Conservation (phyloP, 2,113 vertebrate species). For the Lagenorhynchus albirostris region DNA sequence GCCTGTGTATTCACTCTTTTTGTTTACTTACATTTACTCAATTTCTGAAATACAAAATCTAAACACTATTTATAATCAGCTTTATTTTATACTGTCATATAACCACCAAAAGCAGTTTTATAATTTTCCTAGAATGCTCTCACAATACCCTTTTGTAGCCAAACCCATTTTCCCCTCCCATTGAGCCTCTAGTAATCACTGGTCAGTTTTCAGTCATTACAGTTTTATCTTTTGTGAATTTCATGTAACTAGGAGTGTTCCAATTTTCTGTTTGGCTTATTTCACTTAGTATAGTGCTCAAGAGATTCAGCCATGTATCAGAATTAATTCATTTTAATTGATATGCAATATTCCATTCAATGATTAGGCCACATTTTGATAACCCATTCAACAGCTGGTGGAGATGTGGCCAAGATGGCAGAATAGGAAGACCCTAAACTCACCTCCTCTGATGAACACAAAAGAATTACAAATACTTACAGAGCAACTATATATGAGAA, state of each 20-base stretch:
- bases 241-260: neutral
- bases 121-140: neutral
- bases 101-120: neutral
- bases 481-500: neutral
- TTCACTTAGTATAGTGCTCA: neutral
- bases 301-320: neutral
- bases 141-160: neutral
- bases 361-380: neutral
- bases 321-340: neutral
- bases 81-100: neutral
- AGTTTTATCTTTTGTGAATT: neutral
- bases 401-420: neutral
- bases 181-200: neutral
- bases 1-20: neutral
- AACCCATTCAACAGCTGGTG: neutral
- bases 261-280: neutral
- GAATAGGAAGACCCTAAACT: neutral
- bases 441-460: neutral
- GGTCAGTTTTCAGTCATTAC: neutral
- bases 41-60: neutral
- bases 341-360: neutral
- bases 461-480: neutral
- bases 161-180: neutral
- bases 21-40: neutral
- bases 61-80: neutral